phyloP scores from a whole-genome alignment of 2,888 invertebrate genomes.

The Eulithis testata region DNA sequence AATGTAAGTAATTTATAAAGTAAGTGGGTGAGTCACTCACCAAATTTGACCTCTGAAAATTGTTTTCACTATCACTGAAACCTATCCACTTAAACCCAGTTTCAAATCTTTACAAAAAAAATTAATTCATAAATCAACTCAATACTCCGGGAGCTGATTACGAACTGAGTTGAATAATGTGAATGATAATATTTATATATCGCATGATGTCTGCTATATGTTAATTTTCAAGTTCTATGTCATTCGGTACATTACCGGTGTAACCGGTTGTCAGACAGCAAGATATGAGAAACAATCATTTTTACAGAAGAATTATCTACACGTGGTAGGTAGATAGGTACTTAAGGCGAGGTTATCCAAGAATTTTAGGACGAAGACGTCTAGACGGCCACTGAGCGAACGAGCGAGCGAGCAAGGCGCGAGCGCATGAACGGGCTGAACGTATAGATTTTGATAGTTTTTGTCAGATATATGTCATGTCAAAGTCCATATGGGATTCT shows the following conservation, averaged over 20 bases:
- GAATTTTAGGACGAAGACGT: too few species aligned
- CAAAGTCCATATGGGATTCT: too few species aligned
- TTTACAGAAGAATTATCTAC: conserved; percentile 2
- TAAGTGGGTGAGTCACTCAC: neutral
- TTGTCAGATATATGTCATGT: too few species aligned
- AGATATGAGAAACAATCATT: conserved; percentile 23
- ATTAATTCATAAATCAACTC: conserved; percentile 17
- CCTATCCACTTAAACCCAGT: neutral
- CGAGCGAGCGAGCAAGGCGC: too few species aligned
- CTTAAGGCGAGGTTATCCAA: too few species aligned
- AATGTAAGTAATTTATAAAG: too few species aligned
- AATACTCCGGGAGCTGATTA: conserved; percentile 47
- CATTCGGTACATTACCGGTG: conserved; percentile 49
- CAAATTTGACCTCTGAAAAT: neutral
- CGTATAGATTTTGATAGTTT: too few species aligned
- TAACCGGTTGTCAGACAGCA: conserved; percentile 54
- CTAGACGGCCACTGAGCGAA: too few species aligned
- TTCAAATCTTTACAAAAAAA: conserved; percentile 2
- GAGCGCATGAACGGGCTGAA: too few species aligned
- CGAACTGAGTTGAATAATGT: conserved; percentile 58
- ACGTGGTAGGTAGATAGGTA: too few species aligned
- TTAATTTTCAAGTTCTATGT: conserved; percentile 79
- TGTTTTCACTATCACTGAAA: neutral
- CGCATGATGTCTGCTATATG: conserved; percentile 64
- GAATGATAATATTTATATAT: conserved; percentile 65